Percentiles rank a stretch among this genome's conserved stretches.
Conservation (phyloP, 2,797 vertebrate species). For the Fringilla coelebs region DNA sequence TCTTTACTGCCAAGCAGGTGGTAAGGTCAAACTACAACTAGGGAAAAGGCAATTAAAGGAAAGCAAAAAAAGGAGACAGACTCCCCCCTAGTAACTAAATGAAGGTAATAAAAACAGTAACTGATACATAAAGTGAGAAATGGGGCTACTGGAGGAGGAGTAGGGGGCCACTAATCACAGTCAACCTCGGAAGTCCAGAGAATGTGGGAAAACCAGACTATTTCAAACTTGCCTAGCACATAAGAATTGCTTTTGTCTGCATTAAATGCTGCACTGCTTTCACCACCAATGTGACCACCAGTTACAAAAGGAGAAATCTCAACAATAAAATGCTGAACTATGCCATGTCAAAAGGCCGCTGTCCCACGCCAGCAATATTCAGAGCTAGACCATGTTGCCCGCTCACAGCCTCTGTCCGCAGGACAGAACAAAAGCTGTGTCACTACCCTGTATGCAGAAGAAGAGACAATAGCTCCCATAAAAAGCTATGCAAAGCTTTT, state of each 20-base stretch:
- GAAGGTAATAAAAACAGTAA: background rate
- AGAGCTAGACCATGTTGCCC: background rate
- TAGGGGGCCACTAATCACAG: background rate
- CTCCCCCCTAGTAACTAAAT: background rate
- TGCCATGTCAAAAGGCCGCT: constrained; percentile 22
- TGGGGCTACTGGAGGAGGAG: background rate
- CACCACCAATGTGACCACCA: constrained; percentile 49
- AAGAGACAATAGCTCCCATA: background rate
- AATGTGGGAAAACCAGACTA: background rate
- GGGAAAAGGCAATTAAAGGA: background rate
- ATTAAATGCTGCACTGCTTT: constrained; percentile 35
- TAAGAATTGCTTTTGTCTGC: constrained; percentile 24
- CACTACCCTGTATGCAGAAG: background rate
- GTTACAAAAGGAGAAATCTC: constrained; percentile 51
- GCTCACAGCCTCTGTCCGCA: background rate
- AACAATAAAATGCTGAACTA: constrained; percentile 33
- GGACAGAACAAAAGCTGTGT: background rate
- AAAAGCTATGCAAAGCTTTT: background rate
- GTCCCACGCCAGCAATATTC: constrained; percentile 5
- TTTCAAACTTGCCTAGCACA: constrained; percentile 25
- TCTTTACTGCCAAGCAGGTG: background rate
- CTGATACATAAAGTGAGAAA: background rate
- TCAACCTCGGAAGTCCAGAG: background rate
- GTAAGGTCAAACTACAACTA: background rate
- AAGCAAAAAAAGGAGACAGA: background rate